Base-by-base conservation (phyloP, 2,113 vertebrate genomes). In the Pterocles orientalis region DNA sequence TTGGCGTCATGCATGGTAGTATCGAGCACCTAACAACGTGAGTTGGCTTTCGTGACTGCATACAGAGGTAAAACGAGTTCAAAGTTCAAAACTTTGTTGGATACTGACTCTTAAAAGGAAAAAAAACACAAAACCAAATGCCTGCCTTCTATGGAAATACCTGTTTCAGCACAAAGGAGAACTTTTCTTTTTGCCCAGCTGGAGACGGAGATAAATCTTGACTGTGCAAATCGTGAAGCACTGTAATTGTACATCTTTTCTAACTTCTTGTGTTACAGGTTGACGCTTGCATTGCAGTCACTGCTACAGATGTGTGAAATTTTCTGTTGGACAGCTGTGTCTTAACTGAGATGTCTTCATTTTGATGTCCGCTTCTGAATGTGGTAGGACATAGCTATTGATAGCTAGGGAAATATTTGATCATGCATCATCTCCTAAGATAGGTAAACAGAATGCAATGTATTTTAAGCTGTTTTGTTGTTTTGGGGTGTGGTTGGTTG, bases 301-400 rank as follows among this genome's bases (percentile, higher is more conserved):
- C 18, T 26, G 54, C 51, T n/a, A 8, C 39, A 36, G 54, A 84
- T 57, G 65, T 26, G 54, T 91, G 92, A 82, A 31, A 23, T 24
- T n/a, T 57, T 64, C 91, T 57, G 43, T 75, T 53, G 47, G 3
- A 0, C 16, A 70, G 95, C 62, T 58, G 45, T 94, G 82, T 73
- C 95, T 39, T 90, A 94, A 64, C 28, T 1, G 41, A 82, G 82
- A 21, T 6, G 2, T 10, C 60, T 19, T 54, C 9, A 0, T 93
- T 57, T 87, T 24, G 60, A 48, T 92, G 73, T 88, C 51, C 36
- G 18, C 92, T 88, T 61, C 83, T 92, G 86, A 95, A 88, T 20
- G 86, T 95, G 95, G 92, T 97, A 96, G 91, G 88, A 75, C 92
- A 94, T 96, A 90, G 79, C 62, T 73, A 75, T 39, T 73, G 68